Percentiles rank a stretch among this genome's conserved stretches.
phyloP scores from a whole-genome alignment of 2,888 invertebrate species.

The Agelastica alni region DNA sequence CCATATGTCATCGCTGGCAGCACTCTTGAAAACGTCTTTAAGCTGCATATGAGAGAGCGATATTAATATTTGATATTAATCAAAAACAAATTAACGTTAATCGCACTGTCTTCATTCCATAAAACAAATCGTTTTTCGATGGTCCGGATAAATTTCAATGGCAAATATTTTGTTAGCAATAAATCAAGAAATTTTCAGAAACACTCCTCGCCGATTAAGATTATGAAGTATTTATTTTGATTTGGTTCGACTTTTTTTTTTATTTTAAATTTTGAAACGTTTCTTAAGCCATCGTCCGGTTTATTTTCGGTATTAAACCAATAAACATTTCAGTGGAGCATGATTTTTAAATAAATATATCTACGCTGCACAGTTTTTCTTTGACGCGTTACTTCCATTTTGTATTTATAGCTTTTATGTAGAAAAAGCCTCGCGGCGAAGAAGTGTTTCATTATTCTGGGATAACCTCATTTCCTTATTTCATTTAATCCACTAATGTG shows the following conservation, averaged over 20 bases:
- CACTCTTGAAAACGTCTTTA: too few relatives aligned
- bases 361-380: constrained; percentile 37
- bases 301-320: constrained; percentile 46
- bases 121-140: constrained; percentile 18
- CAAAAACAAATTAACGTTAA: neutral
- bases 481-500: too few relatives aligned
- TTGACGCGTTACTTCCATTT: constrained; percentile 39
- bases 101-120: constrained; percentile 1
- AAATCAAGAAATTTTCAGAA: constrained; percentile 32
- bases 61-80: too few relatives aligned
- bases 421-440: constrained; percentile 14
- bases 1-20: too few relatives aligned
- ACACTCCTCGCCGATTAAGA: constrained; percentile 38
- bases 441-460: constrained; percentile 15
- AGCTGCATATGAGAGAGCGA: too few relatives aligned
- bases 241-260: constrained; percentile 45
- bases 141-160: constrained; percentile 23
- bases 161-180: constrained; percentile 37
- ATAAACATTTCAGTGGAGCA: constrained; percentile 48
- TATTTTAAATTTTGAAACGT: constrained; percentile 44
- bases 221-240: constrained; percentile 48
- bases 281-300: constrained; percentile 37
- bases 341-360: constrained; percentile 48
- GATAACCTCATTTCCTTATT: too few relatives aligned
- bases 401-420: constrained; percentile 35